These are phyloP conservation scores for Lutjanus erythropterus DNA, from an alignment of 2,113 vertebrate species.

Conservation along the genomic window DNA sequence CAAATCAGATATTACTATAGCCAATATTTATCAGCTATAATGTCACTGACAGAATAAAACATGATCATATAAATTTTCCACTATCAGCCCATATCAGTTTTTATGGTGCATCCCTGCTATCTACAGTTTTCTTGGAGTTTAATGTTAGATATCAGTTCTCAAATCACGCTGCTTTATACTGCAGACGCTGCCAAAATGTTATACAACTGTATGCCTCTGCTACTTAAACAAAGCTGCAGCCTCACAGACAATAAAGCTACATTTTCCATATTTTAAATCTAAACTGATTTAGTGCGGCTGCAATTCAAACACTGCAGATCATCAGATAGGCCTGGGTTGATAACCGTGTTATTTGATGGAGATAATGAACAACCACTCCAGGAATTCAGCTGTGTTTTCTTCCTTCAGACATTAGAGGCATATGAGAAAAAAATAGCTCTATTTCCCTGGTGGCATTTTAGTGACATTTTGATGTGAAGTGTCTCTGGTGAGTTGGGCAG, in stretches of 20 bases:
- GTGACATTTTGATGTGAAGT: constrained; percentile 85
- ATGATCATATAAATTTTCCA: too few relatives aligned
- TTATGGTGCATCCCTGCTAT: too few relatives aligned
- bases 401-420: constrained; percentile 67
- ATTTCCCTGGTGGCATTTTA: constrained; percentile 86
- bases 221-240: constrained; percentile 31
- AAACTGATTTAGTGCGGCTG: constrained; percentile 32
- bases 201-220: not conserved
- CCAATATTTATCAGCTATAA: too few relatives aligned
- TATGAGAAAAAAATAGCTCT: constrained; percentile 73
- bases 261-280: constrained; percentile 35
- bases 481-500: constrained; percentile 71
- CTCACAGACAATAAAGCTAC: constrained; percentile 40
- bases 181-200: not conserved
- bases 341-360: constrained; percentile 72
- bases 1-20: too few relatives aligned
- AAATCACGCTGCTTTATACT: not conserved
- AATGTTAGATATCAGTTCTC: not conserved
- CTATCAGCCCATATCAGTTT: too few relatives aligned
- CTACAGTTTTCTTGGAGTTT: not conserved
- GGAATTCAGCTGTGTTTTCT: constrained; percentile 63
- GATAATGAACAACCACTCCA: constrained; percentile 81
- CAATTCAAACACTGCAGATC: constrained; percentile 53
- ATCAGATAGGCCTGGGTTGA: constrained; percentile 53
- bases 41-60: too few relatives aligned